These are phyloP conservation scores for Zosterops pallidus DNA, from an alignment of 2,113 vertebrate genomes.

Conservation along the genomic window DNA sequence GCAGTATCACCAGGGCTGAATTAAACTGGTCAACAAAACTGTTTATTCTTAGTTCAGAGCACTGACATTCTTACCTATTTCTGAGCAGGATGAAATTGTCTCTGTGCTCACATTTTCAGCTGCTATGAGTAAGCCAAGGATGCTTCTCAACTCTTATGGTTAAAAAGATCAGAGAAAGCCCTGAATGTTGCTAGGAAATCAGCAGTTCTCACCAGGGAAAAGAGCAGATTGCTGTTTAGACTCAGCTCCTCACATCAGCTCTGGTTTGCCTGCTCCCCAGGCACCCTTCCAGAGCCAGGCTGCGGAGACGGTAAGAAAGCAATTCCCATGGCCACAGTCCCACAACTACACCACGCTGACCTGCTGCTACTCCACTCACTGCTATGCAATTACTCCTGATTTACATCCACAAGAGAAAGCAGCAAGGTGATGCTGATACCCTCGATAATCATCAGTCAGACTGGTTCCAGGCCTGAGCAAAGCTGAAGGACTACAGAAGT, in stretches of 20 bases:
- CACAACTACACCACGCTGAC: neutral
- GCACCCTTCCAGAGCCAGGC: neutral
- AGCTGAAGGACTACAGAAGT: neutral
- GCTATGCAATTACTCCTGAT: conserved; percentile 16
- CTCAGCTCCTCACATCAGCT: neutral
- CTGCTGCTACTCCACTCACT: neutral
- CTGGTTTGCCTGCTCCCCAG: neutral
- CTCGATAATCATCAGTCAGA: neutral
- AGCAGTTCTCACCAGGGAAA: neutral
- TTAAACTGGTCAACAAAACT: neutral
- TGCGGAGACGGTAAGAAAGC: neutral
- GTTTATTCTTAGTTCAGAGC: neutral
- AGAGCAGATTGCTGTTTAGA: neutral
- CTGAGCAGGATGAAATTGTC: neutral
- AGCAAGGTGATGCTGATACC: neutral
- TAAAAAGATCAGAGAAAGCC: conserved; percentile 2
- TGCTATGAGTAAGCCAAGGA: neutral
- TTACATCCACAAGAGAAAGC: conserved; percentile 35
- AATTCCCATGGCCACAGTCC: neutral
- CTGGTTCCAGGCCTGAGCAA: conserved; percentile 16
- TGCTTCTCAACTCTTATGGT: neutral
- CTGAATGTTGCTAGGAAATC: conserved; percentile 47
- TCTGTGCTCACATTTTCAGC: neutral
- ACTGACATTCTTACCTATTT: neutral
- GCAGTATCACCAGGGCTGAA: neutral